Evolutionary conservation across 2,797 vertebrate species (phyloP), one percentile per base, ranked within the genome.

Genomic region (Amphiprion clarkii): DNA sequence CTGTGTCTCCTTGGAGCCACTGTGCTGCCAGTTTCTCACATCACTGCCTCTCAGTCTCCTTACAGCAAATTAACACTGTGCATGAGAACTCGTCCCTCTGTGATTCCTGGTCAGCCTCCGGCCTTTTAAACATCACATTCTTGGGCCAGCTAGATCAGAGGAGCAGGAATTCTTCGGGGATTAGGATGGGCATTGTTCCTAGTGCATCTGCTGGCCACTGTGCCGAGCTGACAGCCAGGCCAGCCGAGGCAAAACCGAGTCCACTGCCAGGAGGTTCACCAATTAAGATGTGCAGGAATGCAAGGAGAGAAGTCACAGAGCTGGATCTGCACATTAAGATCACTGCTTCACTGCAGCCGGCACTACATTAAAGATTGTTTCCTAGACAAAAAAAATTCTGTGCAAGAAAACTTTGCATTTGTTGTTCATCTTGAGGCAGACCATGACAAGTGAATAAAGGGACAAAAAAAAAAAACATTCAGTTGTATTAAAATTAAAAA

Each of bases 131-230:
- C 74, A 81, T 87, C 75, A 60, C 92, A 92, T 93, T 92, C 91
- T 91, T 84, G 56, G 76, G 74, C 84, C 84, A 83, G 74, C 81
- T 67, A 92, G 88, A 94, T 93, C 93, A 92, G 89, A 95, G 84
- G 75, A 82, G 81, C 76, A 68, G 86, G 83, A 94, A 95, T 94
- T 95, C 93, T 93, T 94, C 79, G 7, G 92, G 92, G 94, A 95
- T 95, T 95, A 95, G 85, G 85, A 87, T 78, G 83, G 81, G 84
- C 89, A 94, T 92, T 94, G 92, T 94, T 95, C 88, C 74, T 74
- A 33, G 77, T 57, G 83, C 84, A 65, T 82, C 91, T 65, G 78
- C 89, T 81, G 86, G 88, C 89, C 90, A 85, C 76, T 84, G 84
- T 81, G 84, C 86, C 54, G 81, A 89, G 84, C 82, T 71, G 89